Conservation (phyloP, 2,888 invertebrate genomes). For the Ochropleura leucogaster region DNA sequence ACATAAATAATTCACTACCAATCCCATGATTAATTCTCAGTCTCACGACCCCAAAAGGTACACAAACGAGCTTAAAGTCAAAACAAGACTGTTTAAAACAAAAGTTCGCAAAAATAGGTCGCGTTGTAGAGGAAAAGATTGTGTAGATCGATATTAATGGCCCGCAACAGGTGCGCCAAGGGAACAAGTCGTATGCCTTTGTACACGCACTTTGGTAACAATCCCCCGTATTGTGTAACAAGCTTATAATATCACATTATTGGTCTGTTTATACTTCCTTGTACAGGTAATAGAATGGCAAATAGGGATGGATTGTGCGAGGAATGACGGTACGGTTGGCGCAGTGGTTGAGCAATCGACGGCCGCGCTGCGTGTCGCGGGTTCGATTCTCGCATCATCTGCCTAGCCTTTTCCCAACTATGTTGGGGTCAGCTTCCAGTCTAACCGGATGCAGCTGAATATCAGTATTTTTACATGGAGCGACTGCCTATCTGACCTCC, state of each 20-base stretch:
- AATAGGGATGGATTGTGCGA: too few species aligned
- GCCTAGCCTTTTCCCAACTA: too few species aligned
- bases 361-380: too few species aligned
- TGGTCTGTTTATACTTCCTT: constrained; percentile 27
- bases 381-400: too few species aligned
- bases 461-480: too few species aligned
- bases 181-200: constrained; percentile 20
- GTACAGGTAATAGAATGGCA: not conserved
- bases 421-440: too few species aligned
- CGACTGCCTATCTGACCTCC: too few species aligned
- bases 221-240: constrained; percentile 41
- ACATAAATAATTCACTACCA: not conserved
- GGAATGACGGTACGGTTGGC: too few species aligned
- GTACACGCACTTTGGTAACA: constrained; percentile 52
- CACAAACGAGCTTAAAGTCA: constrained; percentile 5
- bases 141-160: constrained; percentile 58
- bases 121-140: constrained; percentile 41
- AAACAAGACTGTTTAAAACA: constrained; percentile 23
- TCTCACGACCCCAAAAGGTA: not conserved
- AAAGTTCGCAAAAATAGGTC: constrained; percentile 34
- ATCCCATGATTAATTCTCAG: not conserved
- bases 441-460: too few species aligned
- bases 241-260: constrained; percentile 33
- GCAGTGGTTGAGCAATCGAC: too few species aligned
- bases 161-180: constrained; percentile 63